Base-by-base conservation (phyloP, 2,113 vertebrate genomes). In the Ammospiza caudacuta region DNA sequence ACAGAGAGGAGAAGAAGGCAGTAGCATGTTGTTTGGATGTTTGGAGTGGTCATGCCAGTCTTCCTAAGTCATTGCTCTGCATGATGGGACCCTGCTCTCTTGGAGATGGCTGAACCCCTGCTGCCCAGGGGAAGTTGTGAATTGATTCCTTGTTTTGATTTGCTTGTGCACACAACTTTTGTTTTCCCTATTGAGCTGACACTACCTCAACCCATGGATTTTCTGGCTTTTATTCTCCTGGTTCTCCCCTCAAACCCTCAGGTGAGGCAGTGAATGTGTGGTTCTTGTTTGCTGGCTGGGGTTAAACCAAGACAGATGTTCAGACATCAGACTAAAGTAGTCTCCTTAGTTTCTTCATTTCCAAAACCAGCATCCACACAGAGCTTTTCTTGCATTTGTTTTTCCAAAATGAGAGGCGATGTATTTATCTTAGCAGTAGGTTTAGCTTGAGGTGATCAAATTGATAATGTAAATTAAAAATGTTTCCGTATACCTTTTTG, bases 41-140 rank as follows among this genome's bases (percentile, higher is more conserved):
- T 74, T 47, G 15, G 19, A n/a, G 9, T 8, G 19, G 24, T 57
- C 15, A 9, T 49, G 1, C 12, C 24, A 47, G 15, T 41, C 23
- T 47, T 57, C 51, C n/a, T 7, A 19, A 33, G 29, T 29, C 12
- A 29, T 22, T 7, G 2, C 27, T n/a, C 20, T 1, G 0, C 3
- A 2, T 10, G 12, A 28, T 24, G 51, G 19, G 9, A 9, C 18
- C 6, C 10, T 57, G 43, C 3, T 66, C 8, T 41, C 29, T 15
- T 41, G 29, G 51, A 57, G 61, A n/a, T 19, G 23, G 29, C 29
- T 41, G 82, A 74, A 47, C 15, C 16, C 22, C 51, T 41, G 19
- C n/a, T 41, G 8, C 35, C n/a, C 2, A 0, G 9, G 19, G 43
- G 15, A n/a, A 57, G 15, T 12, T n/a, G 20, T 57, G 35, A 41